Percentiles rank a stretch among this genome's conserved stretches.
These are phyloP conservation scores for Rhopalosiphum nymphaeae DNA, from an alignment of 2,888 invertebrate species.

Conservation along the genomic window DNA sequence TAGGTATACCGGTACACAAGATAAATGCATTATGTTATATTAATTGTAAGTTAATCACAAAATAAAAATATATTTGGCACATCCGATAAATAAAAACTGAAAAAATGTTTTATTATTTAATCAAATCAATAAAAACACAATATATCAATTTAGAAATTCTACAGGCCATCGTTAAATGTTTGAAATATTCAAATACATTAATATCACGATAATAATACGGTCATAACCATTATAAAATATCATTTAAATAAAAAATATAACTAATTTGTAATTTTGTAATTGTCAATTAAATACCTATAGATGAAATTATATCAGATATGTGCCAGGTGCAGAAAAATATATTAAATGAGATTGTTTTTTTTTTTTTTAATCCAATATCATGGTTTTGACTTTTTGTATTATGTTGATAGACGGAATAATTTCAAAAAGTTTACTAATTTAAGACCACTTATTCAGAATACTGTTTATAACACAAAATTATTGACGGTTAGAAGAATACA, in stretches of 20 bases:
- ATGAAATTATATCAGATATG: neutral
- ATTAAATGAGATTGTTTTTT: neutral
- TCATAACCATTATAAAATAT: neutral
- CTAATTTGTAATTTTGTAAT: neutral
- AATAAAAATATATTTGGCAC: neutral
- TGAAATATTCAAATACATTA: neutral
- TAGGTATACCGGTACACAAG: neutral
- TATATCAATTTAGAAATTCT: neutral
- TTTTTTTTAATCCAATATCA: neutral
- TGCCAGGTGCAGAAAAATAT: neutral
- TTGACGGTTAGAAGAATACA: neutral
- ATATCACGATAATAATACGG: neutral
- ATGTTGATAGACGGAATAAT: neutral
- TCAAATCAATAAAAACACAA: neutral
- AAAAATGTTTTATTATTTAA: neutral
- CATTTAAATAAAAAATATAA: neutral
- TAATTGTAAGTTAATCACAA: neutral
- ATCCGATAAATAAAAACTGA: neutral
- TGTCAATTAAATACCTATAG: neutral
- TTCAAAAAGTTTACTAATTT: neutral
- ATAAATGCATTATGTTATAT: neutral
- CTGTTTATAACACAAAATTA: neutral
- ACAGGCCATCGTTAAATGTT: neutral
- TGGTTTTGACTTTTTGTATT: neutral
- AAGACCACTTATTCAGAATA: neutral